Percentiles rank a stretch among this genome's conserved stretches.
These are phyloP conservation scores for Cyphomyrus discorhynchus DNA, from an alignment of 2,113 vertebrate genomes.

Conservation along the genomic window DNA sequence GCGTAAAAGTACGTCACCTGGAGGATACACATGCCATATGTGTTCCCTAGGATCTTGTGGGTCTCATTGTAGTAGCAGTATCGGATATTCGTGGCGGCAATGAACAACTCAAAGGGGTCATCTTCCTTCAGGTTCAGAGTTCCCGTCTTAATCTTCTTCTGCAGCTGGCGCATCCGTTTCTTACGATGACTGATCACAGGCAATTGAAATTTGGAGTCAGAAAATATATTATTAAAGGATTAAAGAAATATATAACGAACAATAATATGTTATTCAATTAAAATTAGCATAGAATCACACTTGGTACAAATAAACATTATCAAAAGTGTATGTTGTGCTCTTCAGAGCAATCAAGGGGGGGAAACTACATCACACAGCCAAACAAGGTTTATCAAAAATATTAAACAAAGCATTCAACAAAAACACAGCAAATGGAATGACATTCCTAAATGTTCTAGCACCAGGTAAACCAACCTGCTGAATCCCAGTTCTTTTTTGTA, in stretches of 20 bases:
- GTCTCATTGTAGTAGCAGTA: slow-evolving; percentile 98
- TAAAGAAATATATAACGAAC: neutral
- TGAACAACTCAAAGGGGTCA: slow-evolving; percentile 90
- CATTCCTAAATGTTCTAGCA: neutral
- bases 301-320: neutral
- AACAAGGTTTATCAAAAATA: neutral
- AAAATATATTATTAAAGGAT: neutral
- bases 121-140: slow-evolving; percentile 84
- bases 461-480: slow-evolving; percentile 72
- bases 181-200: slow-evolving; percentile 80
- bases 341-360: neutral
- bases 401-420: neutral
- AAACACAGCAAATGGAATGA: neutral
- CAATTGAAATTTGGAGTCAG: neutral
- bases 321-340: neutral
- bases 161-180: slow-evolving; percentile 94
- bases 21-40: slow-evolving; percentile 90
- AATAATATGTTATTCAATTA: neutral
- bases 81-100: slow-evolving; percentile 93
- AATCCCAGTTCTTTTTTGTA: slow-evolving; percentile 96
- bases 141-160: slow-evolving; percentile 92
- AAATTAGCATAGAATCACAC: neutral
- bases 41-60: slow-evolving; percentile 94
- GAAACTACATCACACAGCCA: neutral
- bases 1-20: too few species aligned